These are phyloP conservation scores for Pterocles burchelli DNA, from an alignment of 2,113 vertebrate genomes.

Conservation along the genomic window DNA sequence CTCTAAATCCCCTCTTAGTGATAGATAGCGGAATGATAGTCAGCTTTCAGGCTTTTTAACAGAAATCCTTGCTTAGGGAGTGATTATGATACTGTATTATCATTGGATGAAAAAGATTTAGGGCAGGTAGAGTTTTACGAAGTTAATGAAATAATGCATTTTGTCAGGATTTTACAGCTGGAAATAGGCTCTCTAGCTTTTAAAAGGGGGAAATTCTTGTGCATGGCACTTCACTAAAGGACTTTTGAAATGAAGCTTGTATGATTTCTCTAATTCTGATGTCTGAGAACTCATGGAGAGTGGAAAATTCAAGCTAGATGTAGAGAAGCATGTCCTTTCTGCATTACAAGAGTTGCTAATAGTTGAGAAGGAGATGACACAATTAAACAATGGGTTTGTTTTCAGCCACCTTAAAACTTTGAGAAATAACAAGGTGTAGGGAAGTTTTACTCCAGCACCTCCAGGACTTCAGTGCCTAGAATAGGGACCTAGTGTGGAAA, in stretches of 20 bases:
- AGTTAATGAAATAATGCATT: neutral
- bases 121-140: neutral
- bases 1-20: neutral
- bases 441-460: neutral
- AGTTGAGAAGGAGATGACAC: neutral
- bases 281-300: neutral
- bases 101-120: neutral
- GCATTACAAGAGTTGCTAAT: neutral
- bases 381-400: neutral
- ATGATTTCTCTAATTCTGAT: neutral
- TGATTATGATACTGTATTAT: neutral
- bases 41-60: neutral
- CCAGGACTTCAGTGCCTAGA: neutral
- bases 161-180: neutral
- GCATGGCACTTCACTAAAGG: neutral
- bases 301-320: neutral
- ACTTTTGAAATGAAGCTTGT: neutral
- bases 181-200: neutral
- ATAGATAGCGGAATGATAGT: neutral
- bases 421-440: neutral
- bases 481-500: neutral
- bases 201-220: neutral
- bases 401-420: neutral
- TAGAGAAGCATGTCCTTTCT: neutral
- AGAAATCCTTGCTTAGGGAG: neutral